These are phyloP conservation scores for Macrophya alboannulata DNA, from an alignment of 2,888 invertebrate species.

Conservation along the genomic window DNA sequence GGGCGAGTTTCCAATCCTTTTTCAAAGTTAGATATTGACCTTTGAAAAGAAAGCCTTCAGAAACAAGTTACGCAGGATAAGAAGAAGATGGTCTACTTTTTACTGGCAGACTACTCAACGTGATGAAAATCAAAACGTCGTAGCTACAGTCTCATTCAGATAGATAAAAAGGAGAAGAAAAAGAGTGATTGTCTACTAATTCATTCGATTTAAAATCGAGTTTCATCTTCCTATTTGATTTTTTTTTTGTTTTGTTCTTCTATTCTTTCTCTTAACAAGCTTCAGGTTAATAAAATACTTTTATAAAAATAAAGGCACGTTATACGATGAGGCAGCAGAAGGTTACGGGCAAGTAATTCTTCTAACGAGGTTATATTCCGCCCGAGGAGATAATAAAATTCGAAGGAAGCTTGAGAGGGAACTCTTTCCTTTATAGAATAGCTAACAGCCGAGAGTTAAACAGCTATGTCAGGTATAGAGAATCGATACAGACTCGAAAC, in stretches of 20 bases:
- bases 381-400: constrained; percentile 30
- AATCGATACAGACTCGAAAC: constrained; percentile 70
- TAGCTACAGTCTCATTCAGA: background rate
- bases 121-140: background rate
- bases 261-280: background rate
- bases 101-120: background rate
- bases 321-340: background rate
- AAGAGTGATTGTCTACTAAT: background rate
- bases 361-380: constrained; percentile 43
- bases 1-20: background rate
- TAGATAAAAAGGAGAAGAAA: background rate
- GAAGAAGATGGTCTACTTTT: background rate
- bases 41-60: background rate
- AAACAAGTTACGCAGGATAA: background rate
- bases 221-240: background rate
- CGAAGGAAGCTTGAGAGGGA: background rate
- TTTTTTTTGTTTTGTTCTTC: background rate
- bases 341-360: constrained; percentile 30
- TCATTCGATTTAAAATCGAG: background rate
- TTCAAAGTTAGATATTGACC: constrained; percentile 26
- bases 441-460: constrained; percentile 15
- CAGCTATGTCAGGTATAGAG: background rate
- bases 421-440: background rate
- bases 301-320: constrained; percentile 27
- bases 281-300: constrained; percentile 1